These are phyloP conservation scores for Mantis religiosa DNA, from an alignment of 2,888 invertebrate genomes.

Conservation along the genomic window DNA sequence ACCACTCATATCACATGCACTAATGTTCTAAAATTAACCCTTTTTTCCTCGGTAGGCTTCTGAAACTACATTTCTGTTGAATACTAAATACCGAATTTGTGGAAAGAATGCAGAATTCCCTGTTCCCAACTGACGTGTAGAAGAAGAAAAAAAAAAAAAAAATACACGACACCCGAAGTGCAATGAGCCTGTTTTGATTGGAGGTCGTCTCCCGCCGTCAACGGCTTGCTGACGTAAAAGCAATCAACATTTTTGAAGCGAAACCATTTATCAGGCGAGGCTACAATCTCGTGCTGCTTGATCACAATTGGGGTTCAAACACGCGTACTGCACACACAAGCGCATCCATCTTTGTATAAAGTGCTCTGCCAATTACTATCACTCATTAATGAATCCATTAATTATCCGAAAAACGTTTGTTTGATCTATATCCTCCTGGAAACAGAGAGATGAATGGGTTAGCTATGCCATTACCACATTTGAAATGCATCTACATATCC, in stretches of 20 bases:
- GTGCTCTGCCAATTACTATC: constrained; percentile 9
- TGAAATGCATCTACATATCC: neutral
- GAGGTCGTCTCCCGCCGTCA: neutral
- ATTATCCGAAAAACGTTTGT: constrained; percentile 3
- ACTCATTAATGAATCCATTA: constrained; percentile 12
- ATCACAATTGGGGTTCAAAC: neutral
- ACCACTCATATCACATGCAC: too few species aligned
- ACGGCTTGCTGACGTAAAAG: neutral
- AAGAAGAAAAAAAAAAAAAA: too few species aligned
- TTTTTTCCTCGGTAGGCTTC: too few species aligned
- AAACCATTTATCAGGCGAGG: neutral
- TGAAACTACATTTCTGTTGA: too few species aligned
- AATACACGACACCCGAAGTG: too few species aligned
- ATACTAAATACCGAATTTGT: too few species aligned
- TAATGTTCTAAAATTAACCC: too few species aligned
- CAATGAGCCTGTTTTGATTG: neutral
- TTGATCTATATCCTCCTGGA: neutral
- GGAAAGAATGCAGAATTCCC: too few species aligned
- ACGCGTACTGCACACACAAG: neutral
- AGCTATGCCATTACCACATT: neutral
- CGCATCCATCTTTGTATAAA: neutral
- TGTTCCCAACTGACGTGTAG: too few species aligned
- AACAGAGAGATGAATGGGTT: neutral
- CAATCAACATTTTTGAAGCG: constrained; percentile 3
- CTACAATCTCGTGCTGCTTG: neutral